Percentiles rank a stretch among this genome's conserved stretches.
Conservation (phyloP, 2,888 invertebrate genomes). For the Tetranychus truncatus region DNA sequence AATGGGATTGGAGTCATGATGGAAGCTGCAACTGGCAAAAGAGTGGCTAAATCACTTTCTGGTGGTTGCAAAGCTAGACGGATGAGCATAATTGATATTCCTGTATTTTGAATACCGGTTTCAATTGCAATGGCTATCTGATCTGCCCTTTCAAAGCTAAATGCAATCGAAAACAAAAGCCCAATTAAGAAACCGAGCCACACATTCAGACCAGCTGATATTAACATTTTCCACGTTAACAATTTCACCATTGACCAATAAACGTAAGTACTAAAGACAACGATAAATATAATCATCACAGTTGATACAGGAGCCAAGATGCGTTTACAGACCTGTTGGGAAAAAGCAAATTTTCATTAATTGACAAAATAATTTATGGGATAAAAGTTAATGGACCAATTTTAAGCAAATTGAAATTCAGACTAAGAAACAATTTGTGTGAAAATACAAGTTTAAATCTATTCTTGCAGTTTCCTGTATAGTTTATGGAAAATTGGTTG, state of each 20-base stretch:
- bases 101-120: slow-evolving; percentile 50
- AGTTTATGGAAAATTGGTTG: too few relatives aligned
- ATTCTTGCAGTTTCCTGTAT: too few relatives aligned
- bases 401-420: too few relatives aligned
- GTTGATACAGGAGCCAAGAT: slow-evolving; percentile 68
- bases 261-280: slow-evolving; percentile 67
- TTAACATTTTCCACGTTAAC: slow-evolving; percentile 59
- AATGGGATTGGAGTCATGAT: slow-evolving; percentile 83
- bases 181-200: slow-evolving; percentile 61
- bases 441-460: too few relatives aligned
- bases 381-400: too few relatives aligned
- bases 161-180: slow-evolving; percentile 43
- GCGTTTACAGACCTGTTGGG: slow-evolving; percentile 45
- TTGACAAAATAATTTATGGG: too few relatives aligned
- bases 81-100: slow-evolving; percentile 69
- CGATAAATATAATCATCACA: slow-evolving; percentile 52
- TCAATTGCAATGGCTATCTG: slow-evolving; percentile 74
- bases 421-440: too few relatives aligned
- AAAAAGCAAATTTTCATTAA: background rate
- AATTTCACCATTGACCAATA: slow-evolving; percentile 71
- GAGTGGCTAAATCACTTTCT: slow-evolving; percentile 37
- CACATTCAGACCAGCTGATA: slow-evolving; percentile 60
- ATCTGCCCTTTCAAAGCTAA: slow-evolving; percentile 47
- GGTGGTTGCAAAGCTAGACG: slow-evolving; percentile 62
- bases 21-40: slow-evolving; percentile 72